Conservation (phyloP, 2,113 vertebrate species). For the Takifugu bimaculatus region DNA sequence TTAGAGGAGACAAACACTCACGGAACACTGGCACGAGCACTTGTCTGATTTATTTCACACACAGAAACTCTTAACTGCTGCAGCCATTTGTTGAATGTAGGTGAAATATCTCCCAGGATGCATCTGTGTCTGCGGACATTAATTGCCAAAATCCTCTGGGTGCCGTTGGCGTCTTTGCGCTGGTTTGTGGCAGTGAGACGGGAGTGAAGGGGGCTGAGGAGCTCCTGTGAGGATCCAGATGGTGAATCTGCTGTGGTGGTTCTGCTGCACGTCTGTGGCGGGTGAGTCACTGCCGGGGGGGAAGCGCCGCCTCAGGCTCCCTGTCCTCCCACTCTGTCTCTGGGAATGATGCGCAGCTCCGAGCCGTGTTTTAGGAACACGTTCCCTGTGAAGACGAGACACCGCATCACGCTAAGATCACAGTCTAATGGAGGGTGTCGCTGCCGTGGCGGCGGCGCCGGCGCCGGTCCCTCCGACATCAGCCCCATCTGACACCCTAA, state of each 20-base stretch:
- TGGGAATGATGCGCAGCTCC: constrained; percentile 78
- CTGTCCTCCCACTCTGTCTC: constrained; percentile 75
- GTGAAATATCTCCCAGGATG: constrained; percentile 4
- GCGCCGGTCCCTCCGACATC: not conserved
- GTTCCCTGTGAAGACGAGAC: constrained; percentile 64
- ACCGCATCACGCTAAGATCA: constrained; percentile 10
- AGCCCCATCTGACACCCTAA: not conserved
- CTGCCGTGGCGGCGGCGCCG: not conserved
- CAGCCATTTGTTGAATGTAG: constrained; percentile 10
- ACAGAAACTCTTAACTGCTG: constrained; percentile 29
- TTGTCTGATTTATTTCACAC: constrained; percentile 33
- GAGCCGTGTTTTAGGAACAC: constrained; percentile 79
- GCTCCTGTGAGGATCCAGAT: constrained; percentile 6
- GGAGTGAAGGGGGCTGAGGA: not conserved
- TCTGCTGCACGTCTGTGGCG: constrained; percentile 36
- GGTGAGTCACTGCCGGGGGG: constrained; percentile 47
- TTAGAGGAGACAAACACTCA: constrained; percentile 6
- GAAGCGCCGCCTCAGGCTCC: constrained; percentile 47
- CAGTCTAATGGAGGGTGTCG: constrained; percentile 10
- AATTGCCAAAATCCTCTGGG: constrained; percentile 5
- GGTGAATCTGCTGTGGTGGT: constrained; percentile 50
- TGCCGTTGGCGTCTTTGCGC: constrained; percentile 4
- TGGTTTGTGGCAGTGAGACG: constrained; percentile 2
- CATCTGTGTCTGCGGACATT: constrained; percentile 10
- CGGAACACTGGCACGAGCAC: constrained; percentile 5